A percentile compares a stretch with the other conserved stretches of the same genome.
phyloP scores from a whole-genome alignment of 2,888 invertebrate species.

The Heliconius aoede region DNA sequence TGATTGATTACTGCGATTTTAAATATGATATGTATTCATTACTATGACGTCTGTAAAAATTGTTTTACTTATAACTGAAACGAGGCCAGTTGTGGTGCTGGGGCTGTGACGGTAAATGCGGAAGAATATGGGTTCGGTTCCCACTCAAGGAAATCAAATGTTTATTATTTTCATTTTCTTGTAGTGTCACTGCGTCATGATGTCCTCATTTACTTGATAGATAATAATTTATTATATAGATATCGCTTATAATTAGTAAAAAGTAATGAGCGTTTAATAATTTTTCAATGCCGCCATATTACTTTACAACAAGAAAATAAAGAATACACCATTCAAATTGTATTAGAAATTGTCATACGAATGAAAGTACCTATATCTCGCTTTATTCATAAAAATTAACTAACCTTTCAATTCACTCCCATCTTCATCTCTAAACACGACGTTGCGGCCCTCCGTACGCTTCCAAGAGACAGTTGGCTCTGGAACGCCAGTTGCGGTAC shows the following conservation, averaged over 20 bases:
- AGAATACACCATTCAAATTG: neutral
- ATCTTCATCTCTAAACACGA: conserved; percentile 87
- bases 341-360: neutral
- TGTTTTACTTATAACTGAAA: neutral
- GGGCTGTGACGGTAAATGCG: no score
- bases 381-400: no score
- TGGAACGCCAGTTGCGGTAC: conserved; percentile 91
- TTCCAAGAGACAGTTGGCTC: conserved; percentile 91
- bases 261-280: neutral
- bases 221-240: neutral
- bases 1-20: conserved; percentile 18
- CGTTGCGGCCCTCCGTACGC: conserved; percentile 89
- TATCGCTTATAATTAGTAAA: no score
- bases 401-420: conserved; percentile 88
- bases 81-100: neutral
- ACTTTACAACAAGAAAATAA: neutral
- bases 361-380: no score
- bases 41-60: neutral
- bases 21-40: conserved; percentile 5
- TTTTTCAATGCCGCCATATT: fast-evolving
- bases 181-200: no score
- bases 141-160: neutral
- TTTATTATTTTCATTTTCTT: neutral
- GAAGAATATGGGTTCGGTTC: neutral
- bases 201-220: neutral